Evolutionary conservation across 2,888 invertebrate species (phyloP).

Genomic region (Dryobotodes eremita): DNA sequence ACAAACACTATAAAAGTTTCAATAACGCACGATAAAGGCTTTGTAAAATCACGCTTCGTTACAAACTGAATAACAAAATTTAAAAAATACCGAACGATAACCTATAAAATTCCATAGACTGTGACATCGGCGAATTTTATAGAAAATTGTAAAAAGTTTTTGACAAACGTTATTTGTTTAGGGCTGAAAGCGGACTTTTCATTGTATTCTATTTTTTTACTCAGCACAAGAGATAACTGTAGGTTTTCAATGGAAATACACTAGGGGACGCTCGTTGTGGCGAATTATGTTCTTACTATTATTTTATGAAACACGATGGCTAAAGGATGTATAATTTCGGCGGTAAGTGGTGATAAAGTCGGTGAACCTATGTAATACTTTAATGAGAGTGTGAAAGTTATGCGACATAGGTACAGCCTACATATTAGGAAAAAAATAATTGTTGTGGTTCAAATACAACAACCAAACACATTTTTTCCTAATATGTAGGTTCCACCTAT

Average conservation of each 20-base stretch:
- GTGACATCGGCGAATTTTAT: constrained; percentile 50
- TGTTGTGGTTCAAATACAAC: no score
- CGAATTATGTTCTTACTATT: constrained; percentile 39
- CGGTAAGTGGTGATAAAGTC: constrained; percentile 25
- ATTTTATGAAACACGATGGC: constrained; percentile 39
- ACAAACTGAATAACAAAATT: constrained; percentile 32
- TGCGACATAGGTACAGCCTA: background rate
- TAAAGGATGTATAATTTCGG: constrained; percentile 24
- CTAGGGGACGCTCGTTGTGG: constrained; percentile 23
- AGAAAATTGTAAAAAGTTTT: constrained; percentile 56
- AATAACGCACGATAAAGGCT: constrained; percentile 10
- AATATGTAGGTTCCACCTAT: no score
- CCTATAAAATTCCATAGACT: constrained; percentile 46
- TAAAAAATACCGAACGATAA: constrained; percentile 36
- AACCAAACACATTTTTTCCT: no score
- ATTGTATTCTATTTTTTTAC: constrained; percentile 43
- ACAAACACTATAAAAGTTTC: constrained; percentile 9
- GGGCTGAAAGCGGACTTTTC: constrained; percentile 25
- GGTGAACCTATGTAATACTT: constrained; percentile 20
- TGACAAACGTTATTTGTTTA: constrained; percentile 64
- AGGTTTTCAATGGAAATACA: constrained; percentile 42
- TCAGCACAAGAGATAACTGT: constrained; percentile 17
- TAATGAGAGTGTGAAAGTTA: constrained; percentile 3
- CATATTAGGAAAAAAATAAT: no score
- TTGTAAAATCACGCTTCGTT: constrained; percentile 37